Conservation (phyloP, 2,888 invertebrate species). For the Aphidoletes aphidimyza region DNA sequence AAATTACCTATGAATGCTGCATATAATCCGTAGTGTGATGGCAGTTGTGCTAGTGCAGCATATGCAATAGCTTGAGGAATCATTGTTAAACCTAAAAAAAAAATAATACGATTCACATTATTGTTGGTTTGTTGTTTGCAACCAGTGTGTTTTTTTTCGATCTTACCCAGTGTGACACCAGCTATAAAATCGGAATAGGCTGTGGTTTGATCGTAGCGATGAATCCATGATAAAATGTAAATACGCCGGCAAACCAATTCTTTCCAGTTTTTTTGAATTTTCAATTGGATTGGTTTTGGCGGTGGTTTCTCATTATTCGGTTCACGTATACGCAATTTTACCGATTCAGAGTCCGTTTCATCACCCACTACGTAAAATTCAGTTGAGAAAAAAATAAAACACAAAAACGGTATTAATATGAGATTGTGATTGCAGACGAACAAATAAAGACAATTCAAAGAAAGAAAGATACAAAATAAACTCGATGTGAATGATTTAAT, state of each 20-base stretch:
- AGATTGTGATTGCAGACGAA: neutral
- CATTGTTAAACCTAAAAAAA: slow-evolving; percentile 88
- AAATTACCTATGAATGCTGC: slow-evolving; percentile 83
- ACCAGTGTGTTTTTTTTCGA: too few relatives aligned
- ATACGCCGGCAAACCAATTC: slow-evolving; percentile 62
- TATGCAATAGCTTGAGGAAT: slow-evolving; percentile 95
- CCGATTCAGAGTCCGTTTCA: slow-evolving; percentile 50
- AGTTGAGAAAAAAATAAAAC: neutral
- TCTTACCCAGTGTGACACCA: slow-evolving; percentile 88
- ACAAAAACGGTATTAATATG: neutral
- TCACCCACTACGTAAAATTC: slow-evolving; percentile 41
- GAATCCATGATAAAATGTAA: slow-evolving; percentile 74
- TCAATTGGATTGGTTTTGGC: slow-evolving; percentile 46
- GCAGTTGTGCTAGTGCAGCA: slow-evolving; percentile 84
- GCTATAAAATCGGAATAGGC: slow-evolving; percentile 86
- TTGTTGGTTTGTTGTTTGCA: too few relatives aligned
- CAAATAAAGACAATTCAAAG: neutral
- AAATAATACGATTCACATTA: too few relatives aligned
- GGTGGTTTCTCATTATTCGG: slow-evolving; percentile 47
- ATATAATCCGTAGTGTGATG: slow-evolving; percentile 92
- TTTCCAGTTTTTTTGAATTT: slow-evolving; percentile 54
- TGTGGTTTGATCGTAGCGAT: slow-evolving; percentile 74
- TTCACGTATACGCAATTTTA: slow-evolving; percentile 53
- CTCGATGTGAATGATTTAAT: neutral
- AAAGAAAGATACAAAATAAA: neutral